Conservation (phyloP, 2,888 invertebrate genomes). For the Diaperis boleti region DNA sequence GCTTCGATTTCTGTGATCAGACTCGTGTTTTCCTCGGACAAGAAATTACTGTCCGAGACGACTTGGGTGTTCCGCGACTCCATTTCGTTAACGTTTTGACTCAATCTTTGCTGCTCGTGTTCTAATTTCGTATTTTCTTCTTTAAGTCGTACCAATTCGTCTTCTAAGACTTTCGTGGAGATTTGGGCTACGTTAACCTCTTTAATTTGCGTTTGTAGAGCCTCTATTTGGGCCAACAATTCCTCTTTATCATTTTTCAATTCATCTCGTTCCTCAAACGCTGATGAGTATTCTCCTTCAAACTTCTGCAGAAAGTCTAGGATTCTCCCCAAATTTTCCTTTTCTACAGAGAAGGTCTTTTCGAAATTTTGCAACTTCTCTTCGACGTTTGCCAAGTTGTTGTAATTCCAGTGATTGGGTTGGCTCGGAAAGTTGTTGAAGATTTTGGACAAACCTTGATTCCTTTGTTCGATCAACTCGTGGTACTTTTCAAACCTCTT, state of each 20-base stretch:
- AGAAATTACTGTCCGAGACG: conserved; percentile 57
- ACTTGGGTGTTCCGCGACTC: conserved; percentile 56
- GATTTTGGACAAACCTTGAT: conserved; percentile 46
- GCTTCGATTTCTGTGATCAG: conserved; percentile 56
- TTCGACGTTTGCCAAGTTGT: conserved; percentile 26
- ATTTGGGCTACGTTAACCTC: conserved; percentile 4
- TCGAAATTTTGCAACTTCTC: conserved; percentile 40
- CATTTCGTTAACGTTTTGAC: conserved; percentile 50
- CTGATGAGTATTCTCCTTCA: conserved; percentile 10
- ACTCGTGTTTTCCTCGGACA: conserved; percentile 58
- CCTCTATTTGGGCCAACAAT: conserved; percentile 16
- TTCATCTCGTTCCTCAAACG: background rate
- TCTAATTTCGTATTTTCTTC: no score
- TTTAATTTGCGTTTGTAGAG: conserved; percentile 5
- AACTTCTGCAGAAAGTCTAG: conserved; percentile 22
- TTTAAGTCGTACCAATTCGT: conserved; percentile 38
- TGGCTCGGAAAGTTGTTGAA: conserved; percentile 22
- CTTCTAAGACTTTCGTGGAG: conserved; percentile 32
- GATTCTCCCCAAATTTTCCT: conserved; percentile 42
- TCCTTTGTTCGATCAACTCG: conserved; percentile 20
- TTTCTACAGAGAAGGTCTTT: conserved; percentile 41
- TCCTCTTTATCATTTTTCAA: conserved; percentile 28
- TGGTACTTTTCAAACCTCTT: conserved; percentile 40
- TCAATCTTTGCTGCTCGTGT: no score
- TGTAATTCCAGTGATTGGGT: conserved; percentile 21